phyloP scores from a whole-genome alignment of 1,140 invertebrate species.

The Bombyx mandarina region DNA sequence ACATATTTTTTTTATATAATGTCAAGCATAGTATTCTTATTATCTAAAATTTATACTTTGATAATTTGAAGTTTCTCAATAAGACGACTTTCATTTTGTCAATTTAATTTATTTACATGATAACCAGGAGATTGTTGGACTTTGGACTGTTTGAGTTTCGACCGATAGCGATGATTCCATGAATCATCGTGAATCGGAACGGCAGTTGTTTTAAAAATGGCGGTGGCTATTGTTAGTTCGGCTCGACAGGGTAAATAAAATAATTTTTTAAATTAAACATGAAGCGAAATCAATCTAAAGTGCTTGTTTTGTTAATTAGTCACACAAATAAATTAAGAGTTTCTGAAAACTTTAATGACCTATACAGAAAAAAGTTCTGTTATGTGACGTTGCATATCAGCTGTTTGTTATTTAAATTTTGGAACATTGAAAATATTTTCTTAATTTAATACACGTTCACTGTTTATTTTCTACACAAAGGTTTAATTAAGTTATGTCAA shows the following conservation, averaged over 20 bases:
- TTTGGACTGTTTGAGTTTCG: no score
- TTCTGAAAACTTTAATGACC: no score
- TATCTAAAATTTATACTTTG: no score
- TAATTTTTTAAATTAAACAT: slow-evolving; percentile 24
- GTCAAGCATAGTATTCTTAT: no score
- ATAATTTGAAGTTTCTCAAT: no score
- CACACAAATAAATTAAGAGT: no score
- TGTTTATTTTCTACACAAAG: neutral
- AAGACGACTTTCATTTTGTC: no score
- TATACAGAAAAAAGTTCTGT: slow-evolving; percentile 8
- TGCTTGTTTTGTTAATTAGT: no score
- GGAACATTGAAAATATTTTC: slow-evolving; percentile 8
- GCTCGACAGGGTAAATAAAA: slow-evolving; percentile 63
- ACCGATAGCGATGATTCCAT: no score
- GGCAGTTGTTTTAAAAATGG: slow-evolving; percentile 50
- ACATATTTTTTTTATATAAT: no score
- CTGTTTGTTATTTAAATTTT: slow-evolving; percentile 26
- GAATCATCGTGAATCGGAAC: slow-evolving; percentile 12
- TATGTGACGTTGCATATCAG: slow-evolving; percentile 35
- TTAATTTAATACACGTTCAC: neutral
- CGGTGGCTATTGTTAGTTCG: slow-evolving; percentile 65
- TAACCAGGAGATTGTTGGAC: no score
- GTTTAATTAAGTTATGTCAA: neutral
- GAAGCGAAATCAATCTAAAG: neutral
- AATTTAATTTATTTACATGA: no score